A percentile compares a stretch with the other conserved stretches of the same genome.
These are phyloP conservation scores for Helicorthomorpha holstii DNA, from an alignment of 1,140 invertebrate species.

Conservation along the genomic window DNA sequence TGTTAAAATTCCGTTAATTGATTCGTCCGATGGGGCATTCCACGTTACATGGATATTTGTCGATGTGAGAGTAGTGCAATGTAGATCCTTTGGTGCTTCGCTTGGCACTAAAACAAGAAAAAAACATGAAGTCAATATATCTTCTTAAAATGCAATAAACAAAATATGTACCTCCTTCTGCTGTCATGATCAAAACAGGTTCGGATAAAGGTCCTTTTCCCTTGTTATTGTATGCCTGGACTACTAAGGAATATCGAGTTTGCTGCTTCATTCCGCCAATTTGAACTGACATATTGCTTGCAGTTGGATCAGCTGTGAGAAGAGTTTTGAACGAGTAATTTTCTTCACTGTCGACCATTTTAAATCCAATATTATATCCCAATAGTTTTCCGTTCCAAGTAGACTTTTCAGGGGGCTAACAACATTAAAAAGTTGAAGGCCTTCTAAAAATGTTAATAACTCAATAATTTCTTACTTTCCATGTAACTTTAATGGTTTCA, in stretches of 20 bases:
- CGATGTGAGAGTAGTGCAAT: constrained; percentile 76
- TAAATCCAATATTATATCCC: constrained; percentile 79
- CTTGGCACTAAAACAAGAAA: constrained; percentile 25
- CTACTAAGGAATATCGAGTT: constrained; percentile 23
- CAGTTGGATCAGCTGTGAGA: constrained; percentile 27
- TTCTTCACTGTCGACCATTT: constrained; percentile 67
- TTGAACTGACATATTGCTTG: background rate
- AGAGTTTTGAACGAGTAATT: constrained; percentile 82
- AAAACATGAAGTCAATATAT: background rate
- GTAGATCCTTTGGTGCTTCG: constrained; percentile 63
- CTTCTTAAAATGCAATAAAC: background rate
- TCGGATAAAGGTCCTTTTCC: constrained; percentile 53
- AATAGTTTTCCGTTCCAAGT: constrained; percentile 87
- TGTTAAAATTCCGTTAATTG: constrained; percentile 43
- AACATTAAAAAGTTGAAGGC: background rate
- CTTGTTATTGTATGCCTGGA: constrained; percentile 26
- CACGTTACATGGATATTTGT: constrained; percentile 84
- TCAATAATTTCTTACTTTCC: background rate
- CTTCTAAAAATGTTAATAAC: background rate
- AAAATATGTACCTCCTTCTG: constrained; percentile 47
- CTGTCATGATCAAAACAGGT: constrained; percentile 49
- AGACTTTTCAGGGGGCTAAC: constrained; percentile 53
- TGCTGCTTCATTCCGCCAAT: constrained; percentile 14
- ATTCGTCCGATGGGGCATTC: constrained; percentile 71
- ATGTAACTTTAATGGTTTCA: background rate